Evolutionary conservation across 2,113 vertebrate genomes (phyloP).

Genomic region (Xerus inauris): DNA sequence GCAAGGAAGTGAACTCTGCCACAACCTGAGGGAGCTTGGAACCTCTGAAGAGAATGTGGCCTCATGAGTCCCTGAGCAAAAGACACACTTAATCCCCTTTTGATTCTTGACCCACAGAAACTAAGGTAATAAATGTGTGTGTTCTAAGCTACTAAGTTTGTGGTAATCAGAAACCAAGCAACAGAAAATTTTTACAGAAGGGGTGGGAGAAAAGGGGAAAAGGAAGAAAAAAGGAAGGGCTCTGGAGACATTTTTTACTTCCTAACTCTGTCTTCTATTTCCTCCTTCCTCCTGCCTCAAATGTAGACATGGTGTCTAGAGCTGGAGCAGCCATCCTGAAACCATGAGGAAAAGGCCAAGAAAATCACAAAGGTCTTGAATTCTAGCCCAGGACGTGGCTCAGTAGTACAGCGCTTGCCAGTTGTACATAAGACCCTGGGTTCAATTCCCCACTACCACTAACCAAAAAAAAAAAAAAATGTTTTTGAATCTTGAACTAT

Average conservation of each 20-base stretch:
- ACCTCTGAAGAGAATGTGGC: background rate
- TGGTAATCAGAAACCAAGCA: background rate
- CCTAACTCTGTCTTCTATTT: background rate
- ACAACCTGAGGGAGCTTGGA: background rate
- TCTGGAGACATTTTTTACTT: background rate
- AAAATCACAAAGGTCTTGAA: slow-evolving; percentile 9
- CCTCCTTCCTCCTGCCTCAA: background rate
- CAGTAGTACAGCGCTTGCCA: too few relatives aligned
- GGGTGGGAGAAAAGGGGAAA: background rate
- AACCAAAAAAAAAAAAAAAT: too few relatives aligned
- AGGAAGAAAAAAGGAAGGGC: background rate
- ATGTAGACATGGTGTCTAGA: background rate
- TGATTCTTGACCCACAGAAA: background rate
- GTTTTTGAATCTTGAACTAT: background rate
- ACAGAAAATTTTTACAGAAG: background rate
- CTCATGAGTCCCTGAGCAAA: background rate
- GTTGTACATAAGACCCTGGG: too few relatives aligned
- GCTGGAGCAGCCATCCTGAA: background rate
- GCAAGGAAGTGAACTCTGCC: background rate
- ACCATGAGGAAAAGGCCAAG: background rate
- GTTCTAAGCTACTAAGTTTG: background rate
- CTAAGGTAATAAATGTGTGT: background rate
- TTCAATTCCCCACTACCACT: too few relatives aligned
- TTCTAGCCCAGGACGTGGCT: too few relatives aligned
- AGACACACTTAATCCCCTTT: background rate